Base-by-base conservation (phyloP, 1,140 invertebrate genomes). In the Mya arenaria region DNA sequence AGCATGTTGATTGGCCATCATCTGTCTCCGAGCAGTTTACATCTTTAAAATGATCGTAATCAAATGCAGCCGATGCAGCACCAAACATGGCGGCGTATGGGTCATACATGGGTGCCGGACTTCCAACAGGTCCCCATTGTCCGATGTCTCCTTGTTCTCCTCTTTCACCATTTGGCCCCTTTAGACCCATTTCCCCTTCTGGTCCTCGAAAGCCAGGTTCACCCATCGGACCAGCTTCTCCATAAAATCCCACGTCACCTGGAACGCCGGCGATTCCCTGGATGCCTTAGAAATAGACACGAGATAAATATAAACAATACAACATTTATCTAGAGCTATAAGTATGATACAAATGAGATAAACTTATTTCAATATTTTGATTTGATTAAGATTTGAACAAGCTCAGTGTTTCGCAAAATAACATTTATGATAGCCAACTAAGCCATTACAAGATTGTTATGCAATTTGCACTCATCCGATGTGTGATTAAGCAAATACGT, bases 1-100 rank as follows among this genome's bases (percentile, higher is more conserved):
- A 23, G 52, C 74, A 78, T 0, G 32, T 55, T 15, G 60, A 2
- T 19, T 23, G n/a, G 25, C 23, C 39, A 1, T 44, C 62, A 19
- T 44, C 62, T 25, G 13, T 15, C 23, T 78, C 74, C 15, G 74
- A 55, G 39, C 74, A 78, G 30, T 78, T n/a, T 78, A 66, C 74
- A 4, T 1, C 25, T 37, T 4, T 10, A 44, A 23, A 36, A 4
- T 13, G 6, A n/a, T 28, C 32, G 1, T 19, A 4, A 25, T 10
- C n/a, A 13, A 1, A 10, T 3, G 48, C 1, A n/a, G 65, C 34
- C n/a, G 71, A 37, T 15, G 28, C 69, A 25, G 55, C 15, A 19
- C 25, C 19, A 8, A 78, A 30, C 28, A 78, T 36, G 74, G n/a
- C n/a, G n/a, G n/a, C n/a, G n/a, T n/a, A n/a, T n/a, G n/a, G n/a